A percentile compares a stretch with the other conserved stretches of the same genome.
Evolutionary conservation across 2,113 vertebrate genomes (phyloP).

Genomic region (Semnopithecus entellus): DNA sequence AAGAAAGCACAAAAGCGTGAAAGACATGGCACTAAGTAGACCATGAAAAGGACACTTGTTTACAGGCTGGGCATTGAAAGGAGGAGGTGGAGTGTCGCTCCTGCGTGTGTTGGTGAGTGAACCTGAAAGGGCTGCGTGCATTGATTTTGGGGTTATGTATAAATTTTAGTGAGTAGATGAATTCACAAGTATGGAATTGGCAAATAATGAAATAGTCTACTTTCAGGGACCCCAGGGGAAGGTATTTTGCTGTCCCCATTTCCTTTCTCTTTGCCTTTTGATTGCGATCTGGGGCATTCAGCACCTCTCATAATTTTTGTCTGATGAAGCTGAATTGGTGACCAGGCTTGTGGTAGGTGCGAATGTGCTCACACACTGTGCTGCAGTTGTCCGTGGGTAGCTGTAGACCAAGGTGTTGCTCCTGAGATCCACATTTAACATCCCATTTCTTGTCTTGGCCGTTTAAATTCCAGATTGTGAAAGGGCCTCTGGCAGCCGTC

Average conservation of each 20-base stretch:
- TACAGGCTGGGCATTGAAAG: not conserved
- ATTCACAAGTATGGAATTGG: not conserved
- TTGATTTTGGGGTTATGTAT: not conserved
- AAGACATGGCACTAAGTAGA: not conserved
- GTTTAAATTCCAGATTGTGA: not conserved
- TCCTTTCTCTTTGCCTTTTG: not conserved
- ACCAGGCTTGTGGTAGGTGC: not conserved
- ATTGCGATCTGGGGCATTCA: not conserved
- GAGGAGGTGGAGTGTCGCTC: not conserved
- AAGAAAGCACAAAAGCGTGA: not conserved
- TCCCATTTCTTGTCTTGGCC: not conserved
- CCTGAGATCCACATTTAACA: not conserved
- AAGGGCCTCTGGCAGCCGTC: not conserved
- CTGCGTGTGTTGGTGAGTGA: accelerated
- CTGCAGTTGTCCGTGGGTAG: not conserved
- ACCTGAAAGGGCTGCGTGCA: accelerated
- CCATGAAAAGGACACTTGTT: not conserved
- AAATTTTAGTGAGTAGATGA: not conserved
- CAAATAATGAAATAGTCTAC: not conserved
- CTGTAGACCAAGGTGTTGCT: accelerated
- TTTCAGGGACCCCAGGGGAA: not conserved
- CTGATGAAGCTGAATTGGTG: not conserved
- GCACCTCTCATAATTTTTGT: not conserved
- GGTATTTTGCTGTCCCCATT: not conserved
- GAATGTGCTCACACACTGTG: accelerated